Percentiles rank a stretch among this genome's conserved stretches.
phyloP scores from a whole-genome alignment of 2,888 invertebrate species.

The Eilema depressum region DNA sequence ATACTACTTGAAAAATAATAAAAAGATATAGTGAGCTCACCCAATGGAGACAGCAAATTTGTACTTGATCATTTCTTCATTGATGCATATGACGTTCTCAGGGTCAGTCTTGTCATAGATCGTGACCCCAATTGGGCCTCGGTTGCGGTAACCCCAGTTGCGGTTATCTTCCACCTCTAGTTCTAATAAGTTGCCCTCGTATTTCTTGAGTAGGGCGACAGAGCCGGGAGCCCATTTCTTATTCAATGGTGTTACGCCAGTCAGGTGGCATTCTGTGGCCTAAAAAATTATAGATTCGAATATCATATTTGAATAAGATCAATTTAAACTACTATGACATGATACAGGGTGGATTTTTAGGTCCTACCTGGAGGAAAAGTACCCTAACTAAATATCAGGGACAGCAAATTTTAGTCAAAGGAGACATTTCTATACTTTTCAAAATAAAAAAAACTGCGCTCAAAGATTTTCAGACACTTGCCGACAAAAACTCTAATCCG shows the following conservation, averaged over 20 bases:
- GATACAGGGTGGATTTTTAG: too few relatives aligned
- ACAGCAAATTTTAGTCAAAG: too few relatives aligned
- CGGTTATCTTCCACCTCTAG: slow-evolving; percentile 71
- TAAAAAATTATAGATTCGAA: slow-evolving; percentile 31
- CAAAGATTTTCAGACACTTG: too few relatives aligned
- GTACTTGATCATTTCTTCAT: slow-evolving; percentile 74
- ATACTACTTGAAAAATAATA: not conserved
- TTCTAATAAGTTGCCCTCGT: slow-evolving; percentile 58
- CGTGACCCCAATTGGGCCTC: slow-evolving; percentile 70
- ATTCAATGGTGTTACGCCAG: slow-evolving; percentile 74
- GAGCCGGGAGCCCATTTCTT: slow-evolving; percentile 74
- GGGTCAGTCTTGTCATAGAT: slow-evolving; percentile 65
- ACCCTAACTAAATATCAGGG: too few relatives aligned
- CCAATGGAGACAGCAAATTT: slow-evolving; percentile 78
- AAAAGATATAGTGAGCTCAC: slow-evolving; percentile 54
- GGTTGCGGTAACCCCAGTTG: slow-evolving; percentile 35
- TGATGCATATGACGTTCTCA: slow-evolving; percentile 69
- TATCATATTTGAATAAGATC: not conserved
- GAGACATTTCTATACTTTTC: too few relatives aligned
- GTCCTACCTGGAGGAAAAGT: too few relatives aligned
- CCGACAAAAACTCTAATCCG: too few relatives aligned
- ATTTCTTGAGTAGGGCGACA: slow-evolving; percentile 66
- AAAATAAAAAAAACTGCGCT: too few relatives aligned
- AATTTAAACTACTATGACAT: not conserved
- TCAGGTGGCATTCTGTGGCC: slow-evolving; percentile 78